phyloP scores from a whole-genome alignment of 2,888 invertebrate genomes.

The Chymomyza amoena region DNA sequence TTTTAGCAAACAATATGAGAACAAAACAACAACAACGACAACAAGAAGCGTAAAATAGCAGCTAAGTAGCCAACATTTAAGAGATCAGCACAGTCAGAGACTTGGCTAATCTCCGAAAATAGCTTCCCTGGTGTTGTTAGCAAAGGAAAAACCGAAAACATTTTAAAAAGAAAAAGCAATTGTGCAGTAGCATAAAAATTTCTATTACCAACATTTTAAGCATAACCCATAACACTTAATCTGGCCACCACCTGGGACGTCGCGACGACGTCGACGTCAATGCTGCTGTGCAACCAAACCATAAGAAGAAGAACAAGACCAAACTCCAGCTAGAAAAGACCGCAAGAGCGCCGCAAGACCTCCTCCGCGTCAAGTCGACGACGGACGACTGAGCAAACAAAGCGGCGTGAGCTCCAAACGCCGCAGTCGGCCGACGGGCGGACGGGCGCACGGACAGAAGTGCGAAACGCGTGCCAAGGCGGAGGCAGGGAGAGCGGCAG shows the following conservation, averaged over 20 bases:
- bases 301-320: background rate
- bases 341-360: background rate
- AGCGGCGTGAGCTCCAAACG: conserved; percentile 18
- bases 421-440: background rate
- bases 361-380: conserved; percentile 16
- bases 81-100: background rate
- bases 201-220: conserved; percentile 47
- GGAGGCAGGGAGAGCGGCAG: conserved; percentile 17
- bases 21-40: background rate
- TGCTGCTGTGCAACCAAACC: too few species aligned
- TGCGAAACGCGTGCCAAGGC: conserved; percentile 44
- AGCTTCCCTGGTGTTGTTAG: background rate
- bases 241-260: conserved; percentile 61
- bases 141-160: too few species aligned
- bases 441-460: too few species aligned
- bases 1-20: background rate
- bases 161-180: conserved; percentile 48
- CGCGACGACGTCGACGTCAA: too few species aligned
- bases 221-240: conserved; percentile 50
- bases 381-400: conserved; percentile 45
- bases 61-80: background rate
- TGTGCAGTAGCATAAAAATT: conserved; percentile 66
- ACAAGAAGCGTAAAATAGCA: background rate
- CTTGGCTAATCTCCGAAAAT: conserved; percentile 13
- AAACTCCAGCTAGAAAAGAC: background rate